Conservation (phyloP, 2,888 invertebrate species). For the Bugula neritina region DNA sequence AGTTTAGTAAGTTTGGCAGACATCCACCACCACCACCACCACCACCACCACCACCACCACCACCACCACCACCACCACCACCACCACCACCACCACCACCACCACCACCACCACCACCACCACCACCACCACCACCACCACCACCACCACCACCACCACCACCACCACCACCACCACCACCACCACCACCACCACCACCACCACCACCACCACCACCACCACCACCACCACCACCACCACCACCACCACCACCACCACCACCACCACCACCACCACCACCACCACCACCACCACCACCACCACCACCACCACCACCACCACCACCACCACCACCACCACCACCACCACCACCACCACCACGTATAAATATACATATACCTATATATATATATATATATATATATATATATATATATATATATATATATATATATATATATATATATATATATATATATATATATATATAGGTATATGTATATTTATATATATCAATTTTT, state of each 20-base stretch:
- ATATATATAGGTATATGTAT: too few species aligned
- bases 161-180: slow-evolving; percentile 23
- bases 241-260: not conserved
- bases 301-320: not conserved
- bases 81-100: slow-evolving; percentile 26
- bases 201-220: too few species aligned
- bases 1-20: too few species aligned
- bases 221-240: not conserved
- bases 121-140: slow-evolving; percentile 19
- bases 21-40: slow-evolving; percentile 26
- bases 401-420: slow-evolving; percentile 6
- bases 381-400: too few species aligned
- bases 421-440: slow-evolving; percentile 6
- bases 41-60: slow-evolving; percentile 27
- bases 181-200: slow-evolving; percentile 19
- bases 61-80: slow-evolving; percentile 27
- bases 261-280: not conserved
- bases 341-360: not conserved
- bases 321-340: not conserved
- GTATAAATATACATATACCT: too few species aligned
- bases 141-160: slow-evolving; percentile 19
- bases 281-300: not conserved
- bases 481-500: not conserved
- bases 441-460: not conserved
- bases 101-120: slow-evolving; percentile 24